Evolutionary conservation across 2,888 invertebrate genomes (phyloP), one percentile per base, ranked within the genome.

Genomic region (Strigamia transsilvanica): DNA sequence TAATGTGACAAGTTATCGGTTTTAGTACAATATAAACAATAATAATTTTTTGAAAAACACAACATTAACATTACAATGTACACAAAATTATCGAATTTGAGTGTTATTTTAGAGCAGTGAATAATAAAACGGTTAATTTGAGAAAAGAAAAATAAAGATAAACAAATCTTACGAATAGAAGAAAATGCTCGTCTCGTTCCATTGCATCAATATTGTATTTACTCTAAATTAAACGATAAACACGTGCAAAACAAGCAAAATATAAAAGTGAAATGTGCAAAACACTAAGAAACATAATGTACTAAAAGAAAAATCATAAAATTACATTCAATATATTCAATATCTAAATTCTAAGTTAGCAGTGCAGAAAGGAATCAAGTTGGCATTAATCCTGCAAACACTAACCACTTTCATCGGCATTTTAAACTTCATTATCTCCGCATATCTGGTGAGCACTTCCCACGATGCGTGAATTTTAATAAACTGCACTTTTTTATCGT

Each of bases 351-450:
- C 4, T 34, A 34, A 34, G 34, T 34, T 7, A 38, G 38, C 51
- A 51, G 51, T 51, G 51, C 18, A 51, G 51, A 51, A 51, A 18
- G 51, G 12, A 15, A 51, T 18, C 3, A 51, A 10, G 6, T 77
- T 7, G n/a, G 38, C 38, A 38, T 38, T 38, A 7, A 0, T 34
- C 34, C 7, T 32, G 0, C n/a, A 78, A 2, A 78, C 18, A 18
- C 80, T 2, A 87, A 94, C 92, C 90, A 93, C 93, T 91, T 93
- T 95, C 95, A 98, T 97, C 3, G 97, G 97, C 94, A 97, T 93
- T 87, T 96, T 91, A 32, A 97, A 90, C 88, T 97, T 97, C 85
- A 97, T 90, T 86, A 97, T 94, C 89, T 98, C 98, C 83, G 95
- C 93, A 88, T 97, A 97, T 85, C 95, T 91, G 85, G 93, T 91